Evolutionary conservation across 2,113 vertebrate species (phyloP).

Genomic region (Rhegmatorhina hoffmannsi): DNA sequence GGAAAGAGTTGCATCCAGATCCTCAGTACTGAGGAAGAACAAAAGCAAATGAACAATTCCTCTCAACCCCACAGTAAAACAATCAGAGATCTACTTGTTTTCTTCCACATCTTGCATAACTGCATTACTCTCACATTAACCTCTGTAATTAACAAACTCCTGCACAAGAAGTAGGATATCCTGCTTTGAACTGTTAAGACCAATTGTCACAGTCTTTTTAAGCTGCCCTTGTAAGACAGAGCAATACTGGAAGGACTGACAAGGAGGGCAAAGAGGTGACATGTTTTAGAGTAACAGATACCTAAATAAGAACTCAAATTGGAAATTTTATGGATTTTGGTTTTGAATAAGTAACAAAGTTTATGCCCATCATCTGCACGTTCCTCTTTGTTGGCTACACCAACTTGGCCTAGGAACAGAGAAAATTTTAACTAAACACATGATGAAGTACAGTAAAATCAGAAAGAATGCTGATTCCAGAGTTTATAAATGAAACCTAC

Average conservation of each 20-base stretch:
- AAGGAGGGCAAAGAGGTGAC: not conserved
- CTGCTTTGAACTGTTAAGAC: not conserved
- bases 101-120: not conserved
- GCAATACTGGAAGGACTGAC: not conserved
- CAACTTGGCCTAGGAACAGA: not conserved
- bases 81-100: not conserved
- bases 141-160: not conserved
- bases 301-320: rapidly evolving
- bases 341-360: not conserved
- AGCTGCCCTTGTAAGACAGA: not conserved
- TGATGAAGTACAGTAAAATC: not conserved
- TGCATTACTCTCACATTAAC: not conserved
- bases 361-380: not conserved
- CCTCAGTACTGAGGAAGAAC: not conserved
- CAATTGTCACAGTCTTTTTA: rapidly evolving
- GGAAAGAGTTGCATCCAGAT: not conserved
- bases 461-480: not conserved
- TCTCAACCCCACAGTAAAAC: not conserved
- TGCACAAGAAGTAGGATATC: not conserved
- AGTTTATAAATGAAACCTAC: not conserved
- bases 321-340: not conserved
- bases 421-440: not conserved
- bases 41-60: not conserved
- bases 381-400: not conserved
- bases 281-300: not conserved